Evolutionary conservation across 2,888 invertebrate genomes (phyloP).

Genomic region (Baronia brevicornis): DNA sequence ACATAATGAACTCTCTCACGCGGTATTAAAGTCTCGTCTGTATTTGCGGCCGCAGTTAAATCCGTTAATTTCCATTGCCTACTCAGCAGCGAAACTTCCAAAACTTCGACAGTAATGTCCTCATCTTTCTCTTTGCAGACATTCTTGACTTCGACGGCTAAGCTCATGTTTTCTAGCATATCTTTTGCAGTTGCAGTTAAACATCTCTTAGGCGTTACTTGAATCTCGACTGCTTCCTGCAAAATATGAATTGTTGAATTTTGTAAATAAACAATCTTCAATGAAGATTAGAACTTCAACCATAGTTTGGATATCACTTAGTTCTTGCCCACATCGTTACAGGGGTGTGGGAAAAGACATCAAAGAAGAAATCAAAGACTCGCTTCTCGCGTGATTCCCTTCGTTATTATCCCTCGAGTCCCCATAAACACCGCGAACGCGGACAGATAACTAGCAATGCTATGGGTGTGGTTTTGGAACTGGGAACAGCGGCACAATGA

Average conservation of each 20-base stretch:
- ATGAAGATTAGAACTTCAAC: conserved; percentile 22
- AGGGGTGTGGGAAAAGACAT: too few relatives aligned
- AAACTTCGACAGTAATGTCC: conserved; percentile 71
- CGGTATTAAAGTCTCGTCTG: conserved; percentile 36
- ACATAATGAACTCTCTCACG: conserved; percentile 60
- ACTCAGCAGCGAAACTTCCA: conserved; percentile 77
- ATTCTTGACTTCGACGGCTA: conserved; percentile 82
- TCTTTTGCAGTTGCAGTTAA: conserved; percentile 45
- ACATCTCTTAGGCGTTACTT: conserved; percentile 71
- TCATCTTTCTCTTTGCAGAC: conserved; percentile 78
- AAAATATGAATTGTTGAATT: too few relatives aligned
- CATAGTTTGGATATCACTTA: too few relatives aligned
- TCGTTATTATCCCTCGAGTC: too few relatives aligned
- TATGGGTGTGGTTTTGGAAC: too few relatives aligned
- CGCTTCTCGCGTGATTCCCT: too few relatives aligned
- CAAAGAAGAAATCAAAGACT: too few relatives aligned
- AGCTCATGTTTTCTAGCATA: conserved; percentile 74
- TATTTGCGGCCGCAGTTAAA: conserved; percentile 42
- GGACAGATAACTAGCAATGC: too few relatives aligned
- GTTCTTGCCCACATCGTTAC: too few relatives aligned
- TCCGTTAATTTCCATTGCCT: conserved; percentile 75
- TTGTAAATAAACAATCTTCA: too few relatives aligned
- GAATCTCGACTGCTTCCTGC: conserved; percentile 74
- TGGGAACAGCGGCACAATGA: too few relatives aligned
- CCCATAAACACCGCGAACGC: too few relatives aligned